These are phyloP conservation scores for Colletes collaris DNA, from an alignment of 2,888 invertebrate genomes.

Conservation along the genomic window DNA sequence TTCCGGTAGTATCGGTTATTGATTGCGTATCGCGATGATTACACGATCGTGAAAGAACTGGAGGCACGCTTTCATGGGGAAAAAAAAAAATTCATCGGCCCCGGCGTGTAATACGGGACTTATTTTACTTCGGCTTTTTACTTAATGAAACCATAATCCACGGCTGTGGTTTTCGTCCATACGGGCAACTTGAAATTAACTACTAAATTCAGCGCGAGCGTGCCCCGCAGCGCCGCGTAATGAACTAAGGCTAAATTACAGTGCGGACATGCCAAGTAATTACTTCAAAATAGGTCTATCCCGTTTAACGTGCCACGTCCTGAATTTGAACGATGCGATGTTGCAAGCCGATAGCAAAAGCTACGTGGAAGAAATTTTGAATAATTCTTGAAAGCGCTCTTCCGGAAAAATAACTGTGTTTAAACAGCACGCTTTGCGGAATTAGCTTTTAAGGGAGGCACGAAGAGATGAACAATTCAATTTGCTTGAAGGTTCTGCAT, in stretches of 20 bases:
- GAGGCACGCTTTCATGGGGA: slow-evolving; percentile 26
- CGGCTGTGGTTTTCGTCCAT: slow-evolving; percentile 22
- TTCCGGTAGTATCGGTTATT: slow-evolving; percentile 56
- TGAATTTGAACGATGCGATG: slow-evolving; percentile 27
- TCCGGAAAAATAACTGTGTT: background rate
- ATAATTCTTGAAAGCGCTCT: slow-evolving; percentile 4
- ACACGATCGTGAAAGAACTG: slow-evolving; percentile 39
- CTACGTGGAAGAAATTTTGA: background rate
- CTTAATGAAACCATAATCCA: slow-evolving; percentile 52
- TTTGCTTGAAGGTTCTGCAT: no score
- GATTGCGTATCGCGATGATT: slow-evolving; percentile 62
- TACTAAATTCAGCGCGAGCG: slow-evolving; percentile 39
- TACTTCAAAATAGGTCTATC: slow-evolving; percentile 20
- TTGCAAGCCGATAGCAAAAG: background rate
- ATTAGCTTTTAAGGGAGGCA: no score
- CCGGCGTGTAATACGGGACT: slow-evolving; percentile 33
- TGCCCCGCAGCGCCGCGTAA: slow-evolving; percentile 25
- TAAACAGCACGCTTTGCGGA: background rate
- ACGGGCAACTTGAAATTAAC: slow-evolving; percentile 31
- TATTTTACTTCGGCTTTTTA: slow-evolving; percentile 31
- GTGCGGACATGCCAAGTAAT: slow-evolving; percentile 40
- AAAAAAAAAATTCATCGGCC: slow-evolving; percentile 56
- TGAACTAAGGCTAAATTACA: slow-evolving; percentile 24
- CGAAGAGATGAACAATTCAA: no score
- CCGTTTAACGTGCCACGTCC: slow-evolving; percentile 9